A percentile compares a stretch with the other conserved stretches of the same genome.
phyloP scores from a whole-genome alignment of 64 coral and sea anemone genomes.

The Catalaphyllia jardinei region DNA sequence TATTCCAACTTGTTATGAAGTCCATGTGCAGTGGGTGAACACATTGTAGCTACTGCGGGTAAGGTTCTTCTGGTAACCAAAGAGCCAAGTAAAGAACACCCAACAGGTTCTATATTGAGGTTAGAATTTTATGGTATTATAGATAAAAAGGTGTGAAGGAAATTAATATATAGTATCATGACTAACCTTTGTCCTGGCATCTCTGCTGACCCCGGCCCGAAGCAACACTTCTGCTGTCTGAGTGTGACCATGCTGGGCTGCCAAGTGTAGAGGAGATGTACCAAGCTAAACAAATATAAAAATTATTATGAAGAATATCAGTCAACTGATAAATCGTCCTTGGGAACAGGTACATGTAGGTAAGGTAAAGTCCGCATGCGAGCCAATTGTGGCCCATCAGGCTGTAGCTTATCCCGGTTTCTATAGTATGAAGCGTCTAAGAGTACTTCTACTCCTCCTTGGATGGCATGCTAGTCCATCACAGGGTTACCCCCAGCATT shows the following conservation, averaged over 20 bases:
- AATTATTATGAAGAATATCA: neutral
- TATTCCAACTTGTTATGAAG: too few relatives aligned
- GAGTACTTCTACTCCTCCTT: too few relatives aligned
- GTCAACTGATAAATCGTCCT: neutral
- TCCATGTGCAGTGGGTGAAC: neutral
- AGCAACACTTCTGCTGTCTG: constrained; percentile 92
- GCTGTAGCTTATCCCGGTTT: too few relatives aligned
- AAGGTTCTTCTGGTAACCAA: neutral
- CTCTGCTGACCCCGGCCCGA: constrained; percentile 94
- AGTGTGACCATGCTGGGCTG: constrained; percentile 94
- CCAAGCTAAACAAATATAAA: constrained; percentile 61
- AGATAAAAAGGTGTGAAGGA: neutral
- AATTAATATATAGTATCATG: neutral
- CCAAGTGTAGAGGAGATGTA: constrained; percentile 92
- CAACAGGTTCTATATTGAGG: neutral
- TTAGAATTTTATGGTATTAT: too few relatives aligned
- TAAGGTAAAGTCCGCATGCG: too few relatives aligned
- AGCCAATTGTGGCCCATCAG: too few relatives aligned
- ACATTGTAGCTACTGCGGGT: too few relatives aligned
- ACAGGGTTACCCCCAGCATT: too few relatives aligned
- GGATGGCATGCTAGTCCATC: too few relatives aligned
- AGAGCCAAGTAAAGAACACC: neutral
- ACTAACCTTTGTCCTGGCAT: constrained; percentile 90
- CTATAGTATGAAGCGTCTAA: too few relatives aligned
- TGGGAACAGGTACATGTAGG: too few relatives aligned